Conservation (phyloP, 2,113 vertebrate genomes). For the Actenoides lindsayi region DNA sequence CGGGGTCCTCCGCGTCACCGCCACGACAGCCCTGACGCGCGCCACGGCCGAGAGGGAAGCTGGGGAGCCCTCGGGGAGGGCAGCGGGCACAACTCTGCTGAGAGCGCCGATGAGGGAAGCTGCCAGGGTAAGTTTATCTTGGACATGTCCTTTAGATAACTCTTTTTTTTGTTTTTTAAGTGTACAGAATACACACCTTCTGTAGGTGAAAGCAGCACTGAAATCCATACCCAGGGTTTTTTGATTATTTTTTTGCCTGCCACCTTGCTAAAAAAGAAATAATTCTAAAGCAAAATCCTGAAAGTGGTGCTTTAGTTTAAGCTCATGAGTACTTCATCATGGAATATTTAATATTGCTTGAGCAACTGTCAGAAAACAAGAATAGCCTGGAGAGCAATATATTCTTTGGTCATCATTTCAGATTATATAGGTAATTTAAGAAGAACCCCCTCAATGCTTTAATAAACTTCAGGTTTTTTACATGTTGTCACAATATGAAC, state of each 20-base stretch:
- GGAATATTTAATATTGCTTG: not conserved
- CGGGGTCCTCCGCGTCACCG: fast-evolving
- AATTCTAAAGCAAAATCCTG: not conserved
- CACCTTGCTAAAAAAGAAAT: not conserved
- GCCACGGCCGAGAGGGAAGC: not conserved
- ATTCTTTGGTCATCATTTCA: not conserved
- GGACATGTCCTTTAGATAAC: not conserved
- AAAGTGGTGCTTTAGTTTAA: not conserved
- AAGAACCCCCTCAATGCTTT: not conserved
- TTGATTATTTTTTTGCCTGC: not conserved
- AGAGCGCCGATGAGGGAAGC: fast-evolving
- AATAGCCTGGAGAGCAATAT: not conserved
- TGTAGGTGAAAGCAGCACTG: not conserved
- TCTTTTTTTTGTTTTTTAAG: not conserved
- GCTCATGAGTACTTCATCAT: not conserved
- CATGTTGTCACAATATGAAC: not conserved
- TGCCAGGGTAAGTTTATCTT: not conserved
- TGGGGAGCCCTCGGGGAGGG: not conserved
- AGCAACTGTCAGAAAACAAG: conserved; percentile 15
- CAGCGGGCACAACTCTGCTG: fast-evolving
- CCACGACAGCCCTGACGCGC: fast-evolving
- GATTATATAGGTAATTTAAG: not conserved
- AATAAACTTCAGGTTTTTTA: not conserved
- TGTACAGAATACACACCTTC: fast-evolving
- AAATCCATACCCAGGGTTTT: not conserved